phyloP scores from a whole-genome alignment of 2,797 vertebrate species.

The Taeniopygia guttata region DNA sequence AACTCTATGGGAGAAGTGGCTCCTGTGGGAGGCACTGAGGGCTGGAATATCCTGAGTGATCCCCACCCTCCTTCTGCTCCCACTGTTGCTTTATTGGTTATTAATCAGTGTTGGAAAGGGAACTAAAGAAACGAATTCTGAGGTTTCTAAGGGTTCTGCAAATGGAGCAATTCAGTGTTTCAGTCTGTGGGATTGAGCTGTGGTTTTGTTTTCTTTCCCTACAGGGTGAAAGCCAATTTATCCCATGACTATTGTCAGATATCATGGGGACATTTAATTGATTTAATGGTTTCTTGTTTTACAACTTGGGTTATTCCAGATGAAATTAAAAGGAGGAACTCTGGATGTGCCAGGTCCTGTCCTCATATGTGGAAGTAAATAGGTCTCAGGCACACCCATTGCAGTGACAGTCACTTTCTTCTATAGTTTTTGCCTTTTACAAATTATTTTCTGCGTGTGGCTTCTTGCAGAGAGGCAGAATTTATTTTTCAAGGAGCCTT shows the following conservation, averaged over 20 bases:
- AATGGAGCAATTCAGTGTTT: neutral
- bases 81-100: neutral
- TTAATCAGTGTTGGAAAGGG: neutral
- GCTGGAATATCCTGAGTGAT: neutral
- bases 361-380: neutral
- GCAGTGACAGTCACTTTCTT: neutral
- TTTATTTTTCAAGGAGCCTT: neutral
- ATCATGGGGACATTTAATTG: neutral
- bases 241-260: neutral
- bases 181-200: neutral
- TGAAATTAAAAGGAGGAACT: neutral
- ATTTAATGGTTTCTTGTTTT: neutral
- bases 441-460: neutral
- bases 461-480: neutral
- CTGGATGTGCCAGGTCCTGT: neutral
- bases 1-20: accelerated
- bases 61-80: neutral
- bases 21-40: neutral
- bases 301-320: neutral
- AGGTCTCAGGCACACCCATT: neutral
- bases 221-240: neutral
- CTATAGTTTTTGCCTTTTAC: neutral
- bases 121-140: neutral
- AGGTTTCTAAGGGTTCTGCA: neutral
- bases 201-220: neutral